Base-by-base conservation (phyloP, 1,140 invertebrate genomes). In the Thrips palmi region DNA sequence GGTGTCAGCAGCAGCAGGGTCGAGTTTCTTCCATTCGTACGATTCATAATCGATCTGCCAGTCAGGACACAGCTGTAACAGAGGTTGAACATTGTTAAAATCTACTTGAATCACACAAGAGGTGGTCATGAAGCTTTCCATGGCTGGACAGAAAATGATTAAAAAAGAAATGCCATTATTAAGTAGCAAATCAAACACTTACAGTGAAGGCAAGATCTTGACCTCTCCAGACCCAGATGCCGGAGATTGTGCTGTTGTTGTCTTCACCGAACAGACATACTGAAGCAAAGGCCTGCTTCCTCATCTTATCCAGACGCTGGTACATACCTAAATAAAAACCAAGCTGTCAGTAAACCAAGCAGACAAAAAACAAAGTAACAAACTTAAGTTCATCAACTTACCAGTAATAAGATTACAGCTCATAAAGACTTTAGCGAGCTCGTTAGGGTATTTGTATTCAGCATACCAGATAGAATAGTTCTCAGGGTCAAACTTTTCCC, bases 1-100 rank as follows among this genome's bases (percentile, higher is more conserved):
- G 32, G 86, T 92, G 50, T 85, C 75, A 45, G 74, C 70, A 33
- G 65, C 68, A 37, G 67, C 62, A 27, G 85, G 66, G 59, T 99
- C 84, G 28, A 99, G 62, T 63, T 98, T 98, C 47, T 70, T 87
- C 96, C 96, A 99, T 29, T 67, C 67, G 56, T 98, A 99, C 8
- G 80, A 83, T 64, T 97, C 92, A 53, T 94, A 98, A 65, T 98
- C 94, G 24, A 94, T 70, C 61, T 89, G 80, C 87, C 88, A 94
- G 59, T 97, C 89, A 33, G 80, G 74, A 47, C 68, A 72, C 24
- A 93, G 62, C 73, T 85, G 55, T 35, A 70, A 67, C 48, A 50
- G 22, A 30, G 14, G 12, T 14, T 34, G n/a, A 34, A 34, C n/a
- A 18, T 34, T 34, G 25, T 22, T 32, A 27, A 27, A n/a, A n/a